Percentiles rank a stretch among this genome's conserved stretches.
Conservation (phyloP, 2,797 vertebrate species). For the Tamandua tetradactyla region DNA sequence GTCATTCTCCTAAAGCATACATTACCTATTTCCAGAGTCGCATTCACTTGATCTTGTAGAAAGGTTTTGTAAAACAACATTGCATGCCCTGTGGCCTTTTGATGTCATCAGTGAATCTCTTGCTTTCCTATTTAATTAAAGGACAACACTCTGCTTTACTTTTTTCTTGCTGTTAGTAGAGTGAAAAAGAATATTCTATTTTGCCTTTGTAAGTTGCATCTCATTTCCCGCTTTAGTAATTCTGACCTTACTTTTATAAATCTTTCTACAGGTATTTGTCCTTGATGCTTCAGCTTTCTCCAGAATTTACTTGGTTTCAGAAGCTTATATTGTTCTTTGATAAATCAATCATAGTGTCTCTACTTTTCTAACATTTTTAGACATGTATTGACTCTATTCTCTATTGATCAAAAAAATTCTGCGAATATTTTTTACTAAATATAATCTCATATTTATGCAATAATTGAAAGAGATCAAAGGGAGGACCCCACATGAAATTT, state of each 20-base stretch:
- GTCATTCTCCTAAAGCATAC: background rate
- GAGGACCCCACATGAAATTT: background rate
- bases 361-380: background rate
- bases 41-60: conserved; percentile 15
- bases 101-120: background rate
- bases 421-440: background rate
- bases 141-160: conserved; percentile 24
- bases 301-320: background rate
- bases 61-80: conserved; percentile 47
- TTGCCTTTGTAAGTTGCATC: conserved; percentile 24
- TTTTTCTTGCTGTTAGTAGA: conserved; percentile 14
- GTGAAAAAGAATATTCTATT: background rate
- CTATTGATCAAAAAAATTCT: conserved; percentile 42
- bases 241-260: conserved; percentile 35
- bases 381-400: background rate
- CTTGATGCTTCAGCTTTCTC: conserved; percentile 53
- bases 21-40: conserved; percentile 12
- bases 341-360: background rate
- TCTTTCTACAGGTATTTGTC: conserved; percentile 24
- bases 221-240: conserved; percentile 67
- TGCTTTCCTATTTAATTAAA: conserved; percentile 59
- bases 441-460: background rate
- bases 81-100: background rate
- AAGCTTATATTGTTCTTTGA: background rate
- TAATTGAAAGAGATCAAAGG: background rate